Evolutionary conservation across 2,888 invertebrate genomes (phyloP).

Genomic region (Andrena bicolor): DNA sequence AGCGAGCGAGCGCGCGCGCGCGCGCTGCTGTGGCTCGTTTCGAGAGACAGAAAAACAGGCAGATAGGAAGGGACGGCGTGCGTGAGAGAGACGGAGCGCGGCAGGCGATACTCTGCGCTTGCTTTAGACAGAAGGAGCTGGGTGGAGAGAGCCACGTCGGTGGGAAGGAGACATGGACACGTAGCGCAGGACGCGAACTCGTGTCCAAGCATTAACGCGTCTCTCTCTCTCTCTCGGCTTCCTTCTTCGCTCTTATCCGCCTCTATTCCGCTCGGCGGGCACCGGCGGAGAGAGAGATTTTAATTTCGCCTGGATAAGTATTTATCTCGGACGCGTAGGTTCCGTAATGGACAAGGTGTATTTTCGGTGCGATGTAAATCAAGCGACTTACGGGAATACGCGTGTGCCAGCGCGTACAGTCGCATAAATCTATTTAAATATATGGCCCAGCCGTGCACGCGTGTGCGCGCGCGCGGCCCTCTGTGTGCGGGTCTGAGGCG

Average conservation of each 20-base stretch:
- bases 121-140: conserved; percentile 40
- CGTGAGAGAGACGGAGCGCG: neutral
- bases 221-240: conserved; percentile 17
- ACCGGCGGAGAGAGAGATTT: conserved; percentile 34
- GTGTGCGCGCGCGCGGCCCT: neutral
- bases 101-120: conserved; percentile 36
- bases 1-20: too few relatives aligned
- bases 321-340: conserved; percentile 51
- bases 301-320: conserved; percentile 57
- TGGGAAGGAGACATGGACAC: conserved; percentile 1
- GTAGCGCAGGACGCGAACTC: conserved; percentile 43
- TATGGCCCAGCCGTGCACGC: conserved; percentile 31
- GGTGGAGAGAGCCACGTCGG: conserved; percentile 11
- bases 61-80: conserved; percentile 11
- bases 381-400: conserved; percentile 36
- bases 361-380: conserved; percentile 62
- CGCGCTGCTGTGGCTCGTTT: conserved; percentile 58
- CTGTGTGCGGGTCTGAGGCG: neutral
- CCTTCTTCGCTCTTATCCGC: conserved; percentile 5
- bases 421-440: conserved; percentile 63
- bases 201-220: conserved; percentile 58
- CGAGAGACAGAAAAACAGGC: conserved; percentile 60
- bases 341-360: conserved; percentile 61
- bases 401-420: conserved; percentile 19
- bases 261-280: neutral